Conservation (phyloP, 1,140 invertebrate species). For the Anastatus disparis region DNA sequence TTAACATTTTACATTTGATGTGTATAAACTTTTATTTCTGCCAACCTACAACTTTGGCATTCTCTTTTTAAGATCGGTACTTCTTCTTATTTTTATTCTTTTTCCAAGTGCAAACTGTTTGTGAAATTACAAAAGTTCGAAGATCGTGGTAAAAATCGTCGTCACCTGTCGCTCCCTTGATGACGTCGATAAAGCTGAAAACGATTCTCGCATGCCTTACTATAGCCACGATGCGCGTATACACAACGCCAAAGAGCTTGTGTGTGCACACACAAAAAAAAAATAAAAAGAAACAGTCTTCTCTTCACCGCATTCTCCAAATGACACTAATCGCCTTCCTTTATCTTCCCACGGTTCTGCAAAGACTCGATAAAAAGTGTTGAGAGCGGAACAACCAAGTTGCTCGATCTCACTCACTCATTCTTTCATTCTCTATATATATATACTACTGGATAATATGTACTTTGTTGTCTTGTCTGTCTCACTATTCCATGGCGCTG, state of each 20-base stretch:
- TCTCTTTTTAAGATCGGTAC: no score
- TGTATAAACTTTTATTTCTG: no score
- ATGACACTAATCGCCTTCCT: constrained; percentile 67
- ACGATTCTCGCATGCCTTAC: constrained; percentile 21
- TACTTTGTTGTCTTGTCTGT: no score
- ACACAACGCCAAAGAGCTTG: no score
- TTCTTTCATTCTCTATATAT: no score
- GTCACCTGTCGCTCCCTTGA: constrained; percentile 24
- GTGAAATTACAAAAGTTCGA: constrained; percentile 2
- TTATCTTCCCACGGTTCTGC: constrained; percentile 65
- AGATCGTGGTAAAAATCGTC: background rate
- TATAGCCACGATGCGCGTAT: constrained; percentile 38
- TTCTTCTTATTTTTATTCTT: no score
- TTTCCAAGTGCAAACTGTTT: no score
- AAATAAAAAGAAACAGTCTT: no score
- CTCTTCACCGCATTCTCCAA: constrained; percentile 60
- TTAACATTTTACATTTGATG: no score
- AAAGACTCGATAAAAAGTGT: constrained; percentile 53
- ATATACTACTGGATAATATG: no score
- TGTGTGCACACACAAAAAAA: constrained; percentile 53
- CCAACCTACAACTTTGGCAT: no score
- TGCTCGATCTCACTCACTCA: background rate
- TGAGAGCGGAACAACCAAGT: constrained; percentile 16
- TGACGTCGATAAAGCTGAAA: constrained; percentile 35
- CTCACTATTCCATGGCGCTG: background rate